Evolutionary conservation across 2,888 invertebrate genomes (phyloP), one percentile per base, ranked within the genome.

Genomic region (Boloria selene): DNA sequence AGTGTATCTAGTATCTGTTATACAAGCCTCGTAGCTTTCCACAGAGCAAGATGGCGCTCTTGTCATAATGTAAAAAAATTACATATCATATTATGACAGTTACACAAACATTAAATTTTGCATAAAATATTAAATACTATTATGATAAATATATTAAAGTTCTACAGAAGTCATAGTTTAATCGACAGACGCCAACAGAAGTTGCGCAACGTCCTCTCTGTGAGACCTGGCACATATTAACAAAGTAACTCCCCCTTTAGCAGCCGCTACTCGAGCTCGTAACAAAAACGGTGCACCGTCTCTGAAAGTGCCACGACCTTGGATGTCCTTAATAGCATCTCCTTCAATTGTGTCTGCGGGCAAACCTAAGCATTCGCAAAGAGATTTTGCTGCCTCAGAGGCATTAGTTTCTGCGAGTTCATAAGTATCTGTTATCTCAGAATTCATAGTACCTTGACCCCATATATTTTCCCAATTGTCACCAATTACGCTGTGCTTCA

Each of bases 381-480:
- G 89, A 0, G 88, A 87, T 16, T 80, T 82, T 0, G 89, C 89
- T 0, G 92, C 92, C 0, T 88, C 87, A 2, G 75, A 79, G 0
- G 87, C 81, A 67, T 90, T 84, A 45, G 82, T 83, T 61, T 92
- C 89, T 0, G 97, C 95, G 17, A 99, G 90, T 0, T 96, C 96
- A 83, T 97, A 99, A 0, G 99, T 99, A 76, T 99, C 99, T 75
- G 97, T 97, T 10, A 97, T 94, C 89, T 98, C 98, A 0, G 94
- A 93, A 14, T 93, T 93, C 13, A 90, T 91, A 0, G 95, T 93
- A 0, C 95, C 94, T 50, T 95, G 93, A 61, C 97, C 96, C 96
- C 97, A 97, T n/a, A 95, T 94, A 4, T 95, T 94, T 14, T 94
- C 94, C 82, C 88, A 91, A 38, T 90, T 89, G 3, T 89, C 88